Base-by-base conservation (phyloP, 2,888 invertebrate genomes). In the Neria commutata region DNA sequence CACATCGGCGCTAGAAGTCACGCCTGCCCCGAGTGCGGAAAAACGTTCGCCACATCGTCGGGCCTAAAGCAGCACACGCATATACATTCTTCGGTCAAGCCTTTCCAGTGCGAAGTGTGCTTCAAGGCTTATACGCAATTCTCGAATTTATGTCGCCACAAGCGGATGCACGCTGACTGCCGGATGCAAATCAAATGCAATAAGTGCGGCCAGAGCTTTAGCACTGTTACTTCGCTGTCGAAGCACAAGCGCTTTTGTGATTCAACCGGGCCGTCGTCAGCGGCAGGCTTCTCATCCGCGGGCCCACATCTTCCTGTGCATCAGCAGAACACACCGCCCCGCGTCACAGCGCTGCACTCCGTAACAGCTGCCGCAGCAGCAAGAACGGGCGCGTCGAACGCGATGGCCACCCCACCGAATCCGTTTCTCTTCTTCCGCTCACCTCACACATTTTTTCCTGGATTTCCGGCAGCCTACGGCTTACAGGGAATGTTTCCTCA, bases 81-180 rank as follows among this genome's bases (percentile, higher is more conserved):
- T 84, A 99, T 99, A 74, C 98, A 99, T 86, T 95, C 95, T 76
- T 95, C 94, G 77, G 92, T 97, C 68, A 99, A 99, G 83, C 98
- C 98, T 3, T 98, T 98, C 84, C 91, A 91, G 86, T 96, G 95
- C 83, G 93, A 93, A 80, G 94, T 97, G 68, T 99, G 99, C 85
- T 91, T 91, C 79, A 99, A 99, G 88, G 91, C 96, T 10, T 99
- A 99, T 85, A 99, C 99, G 2, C 99, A 99, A 84, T 99, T 99
- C 83, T 98, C 98, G 37, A 99, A 99, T 82, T 86, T 99, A 76
- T 99, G 99, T 80, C 91, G 99, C n/a, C 99, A 99, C 85, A 97
- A 95, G 79, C 94, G 98, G 58, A 98, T 98, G 95, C 99, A 99
- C 86, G 90, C 92, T 55, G 92, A 94, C 78, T 98, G 98, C 81